Conservation (phyloP, 23 tunicate genomes). For the Halocynthia roretzi region DNA sequence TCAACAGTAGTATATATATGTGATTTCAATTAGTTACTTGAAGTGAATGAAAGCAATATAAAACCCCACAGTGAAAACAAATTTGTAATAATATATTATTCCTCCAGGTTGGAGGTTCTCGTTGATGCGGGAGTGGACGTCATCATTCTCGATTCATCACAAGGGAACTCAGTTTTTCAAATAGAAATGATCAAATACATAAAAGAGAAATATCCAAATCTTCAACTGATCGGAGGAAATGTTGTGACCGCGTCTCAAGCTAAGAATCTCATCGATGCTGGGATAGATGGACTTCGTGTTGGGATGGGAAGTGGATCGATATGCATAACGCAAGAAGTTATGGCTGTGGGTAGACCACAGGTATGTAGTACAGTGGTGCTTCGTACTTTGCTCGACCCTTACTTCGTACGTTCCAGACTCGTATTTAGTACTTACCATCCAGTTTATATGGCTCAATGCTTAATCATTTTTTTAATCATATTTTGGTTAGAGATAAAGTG, state of each 20-base stretch:
- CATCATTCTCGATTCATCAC: constrained; percentile 82
- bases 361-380: background rate
- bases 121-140: constrained; percentile 97
- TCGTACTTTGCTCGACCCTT: too few species aligned
- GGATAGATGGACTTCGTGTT: constrained; percentile 79
- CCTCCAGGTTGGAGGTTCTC: constrained; percentile 43
- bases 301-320: constrained; percentile 98
- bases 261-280: constrained; percentile 87
- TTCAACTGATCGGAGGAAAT: constrained; percentile 95
- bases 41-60: too few species aligned
- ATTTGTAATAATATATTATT: background rate
- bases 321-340: constrained; percentile 97
- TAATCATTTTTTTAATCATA: too few species aligned
- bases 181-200: constrained; percentile 89
- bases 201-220: constrained; percentile 77
- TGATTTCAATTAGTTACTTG: background rate
- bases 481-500: too few species aligned
- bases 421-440: too few species aligned
- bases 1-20: too few species aligned
- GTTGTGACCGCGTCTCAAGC: constrained; percentile 97
- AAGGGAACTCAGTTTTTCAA: constrained; percentile 94
- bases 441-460: too few species aligned
- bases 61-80: background rate
- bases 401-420: too few species aligned
- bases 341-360: constrained; percentile 99